These are phyloP conservation scores for Enoplosus armatus DNA, from an alignment of 2,797 vertebrate species.

Conservation along the genomic window DNA sequence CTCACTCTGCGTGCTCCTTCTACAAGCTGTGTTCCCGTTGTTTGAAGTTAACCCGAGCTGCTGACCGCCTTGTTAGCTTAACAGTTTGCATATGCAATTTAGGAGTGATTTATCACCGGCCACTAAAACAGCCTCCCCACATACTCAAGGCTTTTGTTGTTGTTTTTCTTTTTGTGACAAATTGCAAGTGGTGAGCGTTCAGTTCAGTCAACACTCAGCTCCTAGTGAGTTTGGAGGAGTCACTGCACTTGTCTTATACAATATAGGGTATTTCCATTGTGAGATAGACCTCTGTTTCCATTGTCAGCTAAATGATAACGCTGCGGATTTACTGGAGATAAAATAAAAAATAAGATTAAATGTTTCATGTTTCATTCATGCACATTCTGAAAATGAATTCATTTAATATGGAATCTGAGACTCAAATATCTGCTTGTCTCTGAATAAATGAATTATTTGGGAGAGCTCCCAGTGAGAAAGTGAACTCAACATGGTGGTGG, in stretches of 20 bases:
- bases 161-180: conserved; percentile 30
- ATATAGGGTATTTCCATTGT: not conserved
- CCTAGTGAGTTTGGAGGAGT: not conserved
- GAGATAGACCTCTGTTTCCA: not conserved
- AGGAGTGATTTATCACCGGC: conserved; percentile 70
- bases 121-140: conserved; percentile 36
- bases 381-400: conserved; percentile 1
- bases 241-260: not conserved
- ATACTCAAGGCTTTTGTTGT: conserved; percentile 15
- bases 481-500: not conserved
- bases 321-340: conserved; percentile 5
- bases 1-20: conserved; percentile 57
- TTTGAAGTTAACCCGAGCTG: conserved; percentile 74
- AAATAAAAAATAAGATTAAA: conserved; percentile 5
- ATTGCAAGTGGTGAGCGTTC: conserved; percentile 18
- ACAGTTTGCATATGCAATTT: conserved; percentile 76
- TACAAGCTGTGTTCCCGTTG: conserved; percentile 52
- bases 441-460: not conserved
- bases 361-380: conserved; percentile 6
- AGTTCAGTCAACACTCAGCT: conserved; percentile 5
- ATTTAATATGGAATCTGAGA: conserved; percentile 18
- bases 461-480: not conserved
- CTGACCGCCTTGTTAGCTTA: conserved; percentile 70
- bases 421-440: not conserved
- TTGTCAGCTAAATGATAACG: conserved; percentile 4